These are phyloP conservation scores for Pseudolaguvia tuberculata DNA, from an alignment of 2,113 vertebrate species.

Conservation along the genomic window DNA sequence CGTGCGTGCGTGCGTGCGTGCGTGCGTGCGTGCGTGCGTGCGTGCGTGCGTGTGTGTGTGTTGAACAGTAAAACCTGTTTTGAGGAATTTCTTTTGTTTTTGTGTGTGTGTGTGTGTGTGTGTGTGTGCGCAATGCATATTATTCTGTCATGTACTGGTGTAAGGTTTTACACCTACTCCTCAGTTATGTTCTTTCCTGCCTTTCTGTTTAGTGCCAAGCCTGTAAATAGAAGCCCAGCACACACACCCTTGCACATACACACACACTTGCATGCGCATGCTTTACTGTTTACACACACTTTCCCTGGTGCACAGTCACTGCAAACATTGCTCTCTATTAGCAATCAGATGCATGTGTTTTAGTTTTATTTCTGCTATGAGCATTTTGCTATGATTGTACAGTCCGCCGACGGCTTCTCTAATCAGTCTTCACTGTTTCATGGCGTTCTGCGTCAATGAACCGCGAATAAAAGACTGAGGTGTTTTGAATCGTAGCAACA, in stretches of 20 bases:
- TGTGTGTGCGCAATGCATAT: neutral
- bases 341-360: neutral
- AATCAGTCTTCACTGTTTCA: no score
- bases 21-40: no score
- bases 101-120: neutral
- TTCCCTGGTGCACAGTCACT: neutral
- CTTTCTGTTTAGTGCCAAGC: conserved; percentile 33
- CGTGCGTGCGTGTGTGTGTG: neutral
- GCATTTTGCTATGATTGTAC: no score
- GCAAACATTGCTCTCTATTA: neutral
- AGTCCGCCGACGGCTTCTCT: no score
- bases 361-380: neutral
- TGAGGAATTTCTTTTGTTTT: neutral
- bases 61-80: neutral
- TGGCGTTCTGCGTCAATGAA: no score
- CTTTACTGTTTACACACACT: neutral
- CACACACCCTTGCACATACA: conserved; percentile 1
- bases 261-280: neutral
- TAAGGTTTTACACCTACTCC: conserved; percentile 50
- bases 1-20: no score
- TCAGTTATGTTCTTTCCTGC: conserved; percentile 39
- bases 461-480: neutral
- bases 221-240: conserved; percentile 39
- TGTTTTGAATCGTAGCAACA: neutral
- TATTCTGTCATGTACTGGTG: conserved; percentile 4